Percentiles rank a stretch among this genome's conserved stretches.
These are phyloP conservation scores for Drosophila bunnanda DNA, from an alignment of 2,888 invertebrate species.

Conservation along the genomic window DNA sequence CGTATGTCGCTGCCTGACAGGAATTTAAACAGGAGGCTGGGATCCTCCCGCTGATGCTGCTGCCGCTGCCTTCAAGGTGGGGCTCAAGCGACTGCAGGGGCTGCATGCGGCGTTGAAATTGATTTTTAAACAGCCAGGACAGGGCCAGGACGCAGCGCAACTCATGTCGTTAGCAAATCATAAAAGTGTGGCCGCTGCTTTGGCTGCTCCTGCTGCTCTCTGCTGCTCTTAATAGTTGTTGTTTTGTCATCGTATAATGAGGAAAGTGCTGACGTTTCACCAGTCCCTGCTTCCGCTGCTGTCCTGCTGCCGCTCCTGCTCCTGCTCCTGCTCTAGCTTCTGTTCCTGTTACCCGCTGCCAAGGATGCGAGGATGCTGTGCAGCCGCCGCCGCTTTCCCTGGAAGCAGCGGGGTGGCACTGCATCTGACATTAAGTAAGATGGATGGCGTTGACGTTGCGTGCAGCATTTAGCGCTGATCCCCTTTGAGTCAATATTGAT, in stretches of 20 bases:
- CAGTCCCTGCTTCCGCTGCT: neutral
- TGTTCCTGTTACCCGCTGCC: neutral
- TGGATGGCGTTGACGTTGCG: conserved; percentile 74
- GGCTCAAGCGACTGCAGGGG: conserved; percentile 24
- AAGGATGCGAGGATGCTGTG: conserved; percentile 16
- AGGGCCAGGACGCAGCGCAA: conserved; percentile 33
- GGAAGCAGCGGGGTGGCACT: conserved; percentile 43
- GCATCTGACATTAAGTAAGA: conserved; percentile 81
- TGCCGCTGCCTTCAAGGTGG: conserved; percentile 17
- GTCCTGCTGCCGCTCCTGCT: conserved; percentile 13
- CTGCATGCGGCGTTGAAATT: conserved; percentile 74
- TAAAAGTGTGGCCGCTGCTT: conserved; percentile 70
- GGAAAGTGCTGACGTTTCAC: conserved; percentile 47
- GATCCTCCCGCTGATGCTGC: conserved; percentile 5
- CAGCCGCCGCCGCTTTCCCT: conserved; percentile 1
- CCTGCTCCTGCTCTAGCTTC: conserved; percentile 8
- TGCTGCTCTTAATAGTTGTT: conserved; percentile 55
- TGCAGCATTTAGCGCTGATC: conserved; percentile 76
- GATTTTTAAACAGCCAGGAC: conserved; percentile 74
- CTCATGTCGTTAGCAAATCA: conserved; percentile 80
- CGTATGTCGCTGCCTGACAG: conserved; percentile 65
- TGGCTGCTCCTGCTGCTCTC: conserved; percentile 36
- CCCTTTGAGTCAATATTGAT: conserved; percentile 71
- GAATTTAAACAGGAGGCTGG: conserved; percentile 65
- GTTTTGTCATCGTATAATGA: conserved; percentile 75